Conservation (phyloP, 2,888 invertebrate species). For the Brachyptera putata region DNA sequence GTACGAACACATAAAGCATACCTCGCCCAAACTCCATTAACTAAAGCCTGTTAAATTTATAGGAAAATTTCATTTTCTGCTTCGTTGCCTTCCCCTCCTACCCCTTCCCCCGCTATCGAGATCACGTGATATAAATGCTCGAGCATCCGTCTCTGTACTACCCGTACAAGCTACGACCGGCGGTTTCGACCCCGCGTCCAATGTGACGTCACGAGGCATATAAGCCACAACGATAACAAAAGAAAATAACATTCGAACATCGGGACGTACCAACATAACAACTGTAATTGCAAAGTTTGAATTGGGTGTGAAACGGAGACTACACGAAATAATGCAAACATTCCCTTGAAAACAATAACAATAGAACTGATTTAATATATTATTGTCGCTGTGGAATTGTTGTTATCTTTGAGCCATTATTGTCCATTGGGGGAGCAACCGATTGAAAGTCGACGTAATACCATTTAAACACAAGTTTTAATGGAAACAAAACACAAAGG, state of each 20-base stretch:
- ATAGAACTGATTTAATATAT: conserved; percentile 9
- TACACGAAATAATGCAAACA: conserved; percentile 4
- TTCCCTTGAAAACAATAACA: not conserved
- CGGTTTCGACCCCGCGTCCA: not conserved
- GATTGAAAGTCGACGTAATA: no score
- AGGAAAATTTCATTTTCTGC: conserved; percentile 41
- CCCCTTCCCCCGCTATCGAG: not conserved
- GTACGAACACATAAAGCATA: no score
- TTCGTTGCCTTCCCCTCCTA: conserved; percentile 35
- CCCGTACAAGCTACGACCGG: no score
- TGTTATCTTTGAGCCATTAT: no score
- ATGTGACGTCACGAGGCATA: no score
- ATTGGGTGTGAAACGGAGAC: not conserved
- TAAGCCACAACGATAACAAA: conserved; percentile 22
- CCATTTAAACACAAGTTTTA: no score
- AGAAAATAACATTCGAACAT: conserved; percentile 9
- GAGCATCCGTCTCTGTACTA: no score
- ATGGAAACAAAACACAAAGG: no score
- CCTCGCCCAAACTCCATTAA: no score
- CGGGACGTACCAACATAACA: not conserved
- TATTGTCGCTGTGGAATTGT: not conserved
- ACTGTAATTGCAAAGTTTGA: not conserved
- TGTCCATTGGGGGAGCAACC: no score
- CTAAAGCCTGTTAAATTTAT: conserved; percentile 35
- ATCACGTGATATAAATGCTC: conserved; percentile 3